Base-by-base conservation (phyloP, 64 coral and sea anemone species). In the Catalaphyllia jardinei region DNA sequence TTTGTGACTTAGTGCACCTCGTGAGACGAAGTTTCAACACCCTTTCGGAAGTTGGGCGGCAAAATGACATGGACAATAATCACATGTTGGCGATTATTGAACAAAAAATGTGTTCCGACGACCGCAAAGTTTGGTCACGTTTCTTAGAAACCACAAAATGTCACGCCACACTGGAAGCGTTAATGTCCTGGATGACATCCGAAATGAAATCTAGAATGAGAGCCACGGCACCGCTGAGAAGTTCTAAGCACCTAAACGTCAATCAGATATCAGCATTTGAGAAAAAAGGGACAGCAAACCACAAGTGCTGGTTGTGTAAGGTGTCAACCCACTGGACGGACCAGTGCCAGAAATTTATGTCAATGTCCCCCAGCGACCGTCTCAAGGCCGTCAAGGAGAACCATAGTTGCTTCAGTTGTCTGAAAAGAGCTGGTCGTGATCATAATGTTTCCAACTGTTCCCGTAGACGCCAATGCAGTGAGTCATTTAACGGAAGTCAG, bases 321-420 rank as follows among this genome's bases (percentile, higher is more conserved):
- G 39, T 16, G 27, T 84, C 81, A 49, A 73, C 28, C 8, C 81
- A 86, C 69, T 92, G 90, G 81, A 29, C 81, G 10, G 90, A 92
- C 35, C 79, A 92, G 33, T 92, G 82, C 38, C 52, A 92, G 8
- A 79, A 74, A 57, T 76, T 75, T 72, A 29, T 46, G 35, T 42
- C 38, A 18, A 16, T 76, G 28, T 86, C 17, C 19, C 4, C 25
- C 29, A 39, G 16, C 19, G 74, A 77, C 22, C 90, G 79, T 13
- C 22, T 93, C 42, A 93, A 93, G 31, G 29, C 54, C n/a, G 92
- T 64, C 24, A 94, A 89, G 29, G 92, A 76, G 30, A 89, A 94
- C 28, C 92, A 89, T 80, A 72, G 72, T n/a, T 94, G 92, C 67
- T 94, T 87, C 72, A 89, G 87, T 81, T n/a, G n/a, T n/a, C n/a